Base-by-base conservation (phyloP, 1,140 invertebrate species). In the Drosophila pallidifrons region DNA sequence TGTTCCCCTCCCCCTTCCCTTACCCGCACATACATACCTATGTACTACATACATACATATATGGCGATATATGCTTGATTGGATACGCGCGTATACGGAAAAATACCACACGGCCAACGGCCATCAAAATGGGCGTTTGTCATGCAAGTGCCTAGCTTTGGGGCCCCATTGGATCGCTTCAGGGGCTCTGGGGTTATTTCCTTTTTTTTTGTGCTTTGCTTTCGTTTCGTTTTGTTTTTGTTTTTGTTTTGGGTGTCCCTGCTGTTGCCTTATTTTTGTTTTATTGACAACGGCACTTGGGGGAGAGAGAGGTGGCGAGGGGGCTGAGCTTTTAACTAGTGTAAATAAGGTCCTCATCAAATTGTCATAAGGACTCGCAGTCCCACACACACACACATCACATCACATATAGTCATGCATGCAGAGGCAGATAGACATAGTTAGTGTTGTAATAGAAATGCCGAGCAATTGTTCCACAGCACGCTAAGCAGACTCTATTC, bases 341-440 rank as follows among this genome's bases (percentile, higher is more conserved):
- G 85, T 85, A 89, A 89, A 89, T 89, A 89, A 89, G 67, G 85
- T 89, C 85, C 85, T 89, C 85, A 89, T 89, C 85, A 89, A 89
- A 89, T 89, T 89, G 85, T 89, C 85, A 89, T 89, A 89, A 89
- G 85, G 75, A 89, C 75, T 76, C 59, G 68, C 75, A 77, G 58
- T 75, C 61, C 75, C 81, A 82, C 43, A 32, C 58, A 30, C 77
- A 77, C 47, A 60, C 60, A 67, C 28, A 61, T 32, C 60, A 67
- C 28, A 61, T 32, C 51, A 32, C 43, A 82, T 59, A 79, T 35
- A 28, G 47, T 13, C 69, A 77, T 32, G 49, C 45, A 54, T 28
- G 57, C 58, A 79, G 60, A 59, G 52, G 47, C 10, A 49, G 13
- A 74, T 55, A 47, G 82, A 73, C 76, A 52, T 28, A 75, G 67